Evolutionary conservation across 1,140 invertebrate genomes (phyloP), one percentile per base, ranked within the genome.

Genomic region (Harpegnathos saltator): DNA sequence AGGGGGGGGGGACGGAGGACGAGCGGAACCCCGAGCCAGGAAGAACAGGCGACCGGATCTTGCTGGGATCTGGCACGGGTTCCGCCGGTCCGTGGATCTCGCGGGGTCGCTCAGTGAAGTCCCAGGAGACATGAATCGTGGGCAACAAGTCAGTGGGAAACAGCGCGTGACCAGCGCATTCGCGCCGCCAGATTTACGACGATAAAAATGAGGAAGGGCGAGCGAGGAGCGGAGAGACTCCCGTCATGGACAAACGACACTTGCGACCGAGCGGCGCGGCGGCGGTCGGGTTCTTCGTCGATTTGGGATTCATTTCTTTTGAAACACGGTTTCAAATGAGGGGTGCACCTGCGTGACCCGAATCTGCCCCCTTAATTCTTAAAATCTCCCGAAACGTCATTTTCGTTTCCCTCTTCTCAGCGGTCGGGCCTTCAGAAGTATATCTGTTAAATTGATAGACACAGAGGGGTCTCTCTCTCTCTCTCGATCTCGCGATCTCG

Each of bases 101-200:
- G 62, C 82, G 52, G 62, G 50, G 82, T 71, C 58, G 65, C 63
- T 33, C 29, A 33, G 29, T 33, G 56, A 84, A 84, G 63, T 29
- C 63, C 82, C 58, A 54, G 77, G 86, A 86, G 89, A 90, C 81
- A 90, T 56, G 89, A 86, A 83, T 90, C 73, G 80, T 85, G 84
- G 89, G 89, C 89, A 90, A 90, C 89, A 90, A 90, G 89, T 90
- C 89, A 90, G 62, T 81, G 86, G 84, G 89, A 90, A 90, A 90
- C 89, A 89, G 78, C 82, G 83, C 86, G 89, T 90, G 82, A 88
- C 85, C 83, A 56, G 26, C 63, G 65, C 83, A 61, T 83, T 86
- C 82, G 50, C 63, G 56, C 74, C 56, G 72, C 65, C 69, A 71
- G 86, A 85, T 85, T 87, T 85, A 85, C 85, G 89, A 77, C 73